These are phyloP conservation scores for Clamator glandarius DNA, from an alignment of 2,797 vertebrate genomes.

Conservation along the genomic window DNA sequence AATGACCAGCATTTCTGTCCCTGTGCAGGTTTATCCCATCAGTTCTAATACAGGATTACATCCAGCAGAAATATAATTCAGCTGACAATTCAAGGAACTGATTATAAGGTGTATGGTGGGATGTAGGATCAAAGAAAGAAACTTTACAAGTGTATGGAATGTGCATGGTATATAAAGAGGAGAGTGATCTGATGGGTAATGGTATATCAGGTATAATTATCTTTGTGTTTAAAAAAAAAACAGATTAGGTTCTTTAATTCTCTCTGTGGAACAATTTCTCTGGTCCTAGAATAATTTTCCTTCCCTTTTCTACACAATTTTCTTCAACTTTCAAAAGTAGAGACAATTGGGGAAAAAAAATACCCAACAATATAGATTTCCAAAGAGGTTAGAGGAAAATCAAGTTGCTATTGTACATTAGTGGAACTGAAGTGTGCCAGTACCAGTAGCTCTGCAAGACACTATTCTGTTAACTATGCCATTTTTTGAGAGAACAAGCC, in stretches of 20 bases:
- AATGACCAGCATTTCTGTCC: neutral
- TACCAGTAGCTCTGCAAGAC: neutral
- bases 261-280: neutral
- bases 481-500: neutral
- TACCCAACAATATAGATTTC: neutral
- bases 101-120: rapidly evolving
- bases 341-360: neutral
- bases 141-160: neutral
- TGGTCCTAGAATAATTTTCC: neutral
- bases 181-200: neutral
- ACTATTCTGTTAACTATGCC: neutral
- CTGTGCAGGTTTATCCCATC: neutral
- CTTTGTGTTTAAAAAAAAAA: too few relatives aligned
- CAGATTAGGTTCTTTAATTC: neutral
- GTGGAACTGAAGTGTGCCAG: neutral
- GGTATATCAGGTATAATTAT: too few relatives aligned
- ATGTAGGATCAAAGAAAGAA: neutral
- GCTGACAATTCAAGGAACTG: rapidly evolving
- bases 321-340: neutral
- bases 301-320: neutral
- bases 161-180: rapidly evolving
- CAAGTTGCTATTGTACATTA: neutral
- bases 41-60: neutral
- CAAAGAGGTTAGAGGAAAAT: neutral
- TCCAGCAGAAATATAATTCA: neutral